Evolutionary conservation across 2,113 vertebrate genomes (phyloP).

Genomic region (Callocephalon fimbriatum): DNA sequence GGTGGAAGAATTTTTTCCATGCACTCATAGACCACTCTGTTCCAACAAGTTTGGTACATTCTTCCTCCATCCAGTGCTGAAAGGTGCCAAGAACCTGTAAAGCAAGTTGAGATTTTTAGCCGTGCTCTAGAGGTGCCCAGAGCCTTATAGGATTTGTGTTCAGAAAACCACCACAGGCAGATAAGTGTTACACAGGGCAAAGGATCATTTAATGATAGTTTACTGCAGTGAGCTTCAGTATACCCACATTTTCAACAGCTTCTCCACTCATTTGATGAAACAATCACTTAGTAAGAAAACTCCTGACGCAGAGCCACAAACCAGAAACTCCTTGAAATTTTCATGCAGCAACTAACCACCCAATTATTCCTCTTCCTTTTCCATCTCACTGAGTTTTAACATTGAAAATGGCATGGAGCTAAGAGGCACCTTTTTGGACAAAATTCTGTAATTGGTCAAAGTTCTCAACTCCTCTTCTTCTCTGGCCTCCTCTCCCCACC

Average conservation of each 20-base stretch:
- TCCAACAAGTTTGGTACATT: conserved; percentile 41
- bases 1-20: conserved; percentile 25
- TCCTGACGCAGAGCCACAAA: not conserved
- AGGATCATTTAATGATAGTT: not conserved
- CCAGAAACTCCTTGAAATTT: not conserved
- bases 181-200: not conserved
- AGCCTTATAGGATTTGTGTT: not conserved
- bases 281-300: not conserved
- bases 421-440: not conserved
- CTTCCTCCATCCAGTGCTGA: not conserved
- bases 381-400: not conserved
- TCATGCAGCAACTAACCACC: not conserved
- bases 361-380: not conserved
- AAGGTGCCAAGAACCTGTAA: conserved; percentile 27
- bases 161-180: not conserved
- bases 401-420: not conserved
- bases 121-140: not conserved
- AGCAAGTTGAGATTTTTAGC: not conserved
- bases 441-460: not conserved
- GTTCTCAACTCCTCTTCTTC: not conserved
- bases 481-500: not conserved
- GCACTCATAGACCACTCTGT: not conserved
- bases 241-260: not conserved
- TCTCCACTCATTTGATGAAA: not conserved
- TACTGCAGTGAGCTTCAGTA: not conserved